Base-by-base conservation (phyloP, 2,797 vertebrate genomes). In the Crenuchus spilurus region DNA sequence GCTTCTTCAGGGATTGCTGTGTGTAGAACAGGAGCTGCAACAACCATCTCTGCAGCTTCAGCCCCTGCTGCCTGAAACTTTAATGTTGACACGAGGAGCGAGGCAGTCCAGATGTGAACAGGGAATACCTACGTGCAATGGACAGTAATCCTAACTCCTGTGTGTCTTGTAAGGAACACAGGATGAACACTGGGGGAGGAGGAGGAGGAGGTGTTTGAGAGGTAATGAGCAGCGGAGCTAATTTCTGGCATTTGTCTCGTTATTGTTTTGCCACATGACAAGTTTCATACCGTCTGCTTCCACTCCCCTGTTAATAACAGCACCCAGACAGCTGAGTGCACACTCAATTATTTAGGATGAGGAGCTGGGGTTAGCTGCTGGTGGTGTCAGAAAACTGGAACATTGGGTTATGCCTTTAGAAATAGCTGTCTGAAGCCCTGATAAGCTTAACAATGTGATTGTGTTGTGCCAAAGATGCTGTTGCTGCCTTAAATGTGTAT, bases 41-140 rank as follows among this genome's bases (percentile, higher is more conserved):
- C 72, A 80, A 78, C 57, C 63, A 9, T 54, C 72, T 75, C 55
- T 48, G 68, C 69, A 78, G 77, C 68, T 74, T 66, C 33, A 78
- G 74, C 90, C 86, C 88, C 80, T 58, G 72, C 84, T 66, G 74
- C 66, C 87, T 94, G 83, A 94, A 93, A 93, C 83, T 92, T 93
- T 93, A 94, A 94, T 94, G 92, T 49, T 4, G 75, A 91, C 89
- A 92, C 11, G 75, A 81, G 76, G 70, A 87, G 81, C 76, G 83
- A 74, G 54, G 64, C 52, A 5, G 24, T 81, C 81, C 72, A 79
- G 70, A 79, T 82, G 82, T 84, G 85, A 83, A 79, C 66, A 66
- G 86, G 84, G 87, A 89, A 83, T 75, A 80, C 70, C 70, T 80
- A 54, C 4, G 24, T 37, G 18, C 74, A 62, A 31, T 24, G 18